phyloP scores from a whole-genome alignment of 1,140 invertebrate species.

The Rhynchophorus ferrugineus region DNA sequence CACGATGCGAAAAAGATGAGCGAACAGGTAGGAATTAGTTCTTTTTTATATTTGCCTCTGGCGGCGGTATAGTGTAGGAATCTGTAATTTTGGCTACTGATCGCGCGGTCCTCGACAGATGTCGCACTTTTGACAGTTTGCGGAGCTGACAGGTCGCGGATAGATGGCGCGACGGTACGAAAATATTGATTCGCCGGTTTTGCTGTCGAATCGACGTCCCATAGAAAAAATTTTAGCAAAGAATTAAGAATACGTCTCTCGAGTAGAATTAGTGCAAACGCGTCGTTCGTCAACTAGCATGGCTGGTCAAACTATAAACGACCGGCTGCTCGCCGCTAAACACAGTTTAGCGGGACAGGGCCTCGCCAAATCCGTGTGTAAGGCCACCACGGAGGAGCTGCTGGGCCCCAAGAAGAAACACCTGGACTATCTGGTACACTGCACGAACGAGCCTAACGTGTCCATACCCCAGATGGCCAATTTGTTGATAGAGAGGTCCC shows the following conservation, averaged over 20 bases:
- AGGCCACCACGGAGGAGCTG: constrained; percentile 99
- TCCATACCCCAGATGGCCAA: constrained; percentile 99
- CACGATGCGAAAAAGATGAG: neutral
- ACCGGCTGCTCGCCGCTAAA: constrained; percentile 93
- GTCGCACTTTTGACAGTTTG: too few relatives aligned
- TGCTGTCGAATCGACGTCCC: neutral
- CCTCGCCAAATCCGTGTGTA: constrained; percentile 98
- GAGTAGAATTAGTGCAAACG: constrained; percentile 1
- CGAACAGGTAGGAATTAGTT: neutral
- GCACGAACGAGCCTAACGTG: constrained; percentile 99
- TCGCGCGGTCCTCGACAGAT: too few relatives aligned
- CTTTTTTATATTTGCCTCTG: too few relatives aligned
- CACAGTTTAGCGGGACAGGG: constrained; percentile 98
- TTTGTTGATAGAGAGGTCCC: constrained; percentile 93
- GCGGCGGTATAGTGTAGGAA: neutral
- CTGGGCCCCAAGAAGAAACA: constrained; percentile 99
- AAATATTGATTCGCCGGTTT: too few relatives aligned
- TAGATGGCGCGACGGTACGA: too few relatives aligned
- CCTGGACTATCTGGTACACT: constrained; percentile 98
- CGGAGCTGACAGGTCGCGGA: too few relatives aligned
- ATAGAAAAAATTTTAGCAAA: neutral
- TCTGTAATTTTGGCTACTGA: neutral
- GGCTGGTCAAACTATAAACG: constrained; percentile 96
- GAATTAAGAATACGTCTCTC: neutral
- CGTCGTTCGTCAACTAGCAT: constrained; percentile 42